Evolutionary conservation across 2,113 vertebrate genomes (phyloP).

Genomic region (Atherinomorus stipes): DNA sequence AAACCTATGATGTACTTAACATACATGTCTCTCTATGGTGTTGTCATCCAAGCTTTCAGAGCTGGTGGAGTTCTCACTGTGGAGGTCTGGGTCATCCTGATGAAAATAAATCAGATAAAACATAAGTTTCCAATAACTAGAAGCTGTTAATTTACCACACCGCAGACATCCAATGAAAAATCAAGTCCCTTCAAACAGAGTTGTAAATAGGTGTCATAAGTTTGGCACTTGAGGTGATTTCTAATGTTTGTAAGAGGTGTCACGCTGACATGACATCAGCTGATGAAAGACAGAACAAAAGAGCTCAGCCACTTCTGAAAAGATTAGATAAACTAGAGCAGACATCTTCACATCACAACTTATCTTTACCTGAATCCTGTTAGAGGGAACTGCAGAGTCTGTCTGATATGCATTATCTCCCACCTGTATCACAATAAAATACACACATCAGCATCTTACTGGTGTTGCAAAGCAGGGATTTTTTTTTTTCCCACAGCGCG

Average conservation of each 20-base stretch:
- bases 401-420: slow-evolving; percentile 17
- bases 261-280: background rate
- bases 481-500: background rate
- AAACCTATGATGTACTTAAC: background rate
- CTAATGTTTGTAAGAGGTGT: too few species aligned
- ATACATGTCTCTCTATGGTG: slow-evolving; percentile 57
- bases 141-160: too few species aligned
- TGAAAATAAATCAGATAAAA: too few species aligned
- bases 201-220: too few species aligned
- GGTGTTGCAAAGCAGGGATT: background rate
- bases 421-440: slow-evolving; percentile 19
- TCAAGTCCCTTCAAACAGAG: too few species aligned
- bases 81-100: slow-evolving; percentile 25
- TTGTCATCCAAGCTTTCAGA: slow-evolving; percentile 54
- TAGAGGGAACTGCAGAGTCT: background rate
- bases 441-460: background rate
- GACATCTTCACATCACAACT: background rate
- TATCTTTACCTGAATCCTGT: background rate
- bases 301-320: background rate
- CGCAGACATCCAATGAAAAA: too few species aligned
- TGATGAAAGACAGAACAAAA: background rate
- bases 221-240: too few species aligned
- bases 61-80: slow-evolving; percentile 49
- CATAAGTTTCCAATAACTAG: too few species aligned
- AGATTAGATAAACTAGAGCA: background rate